phyloP scores from a whole-genome alignment of 1,140 invertebrate species.

The Cataglyphis hispanica region DNA sequence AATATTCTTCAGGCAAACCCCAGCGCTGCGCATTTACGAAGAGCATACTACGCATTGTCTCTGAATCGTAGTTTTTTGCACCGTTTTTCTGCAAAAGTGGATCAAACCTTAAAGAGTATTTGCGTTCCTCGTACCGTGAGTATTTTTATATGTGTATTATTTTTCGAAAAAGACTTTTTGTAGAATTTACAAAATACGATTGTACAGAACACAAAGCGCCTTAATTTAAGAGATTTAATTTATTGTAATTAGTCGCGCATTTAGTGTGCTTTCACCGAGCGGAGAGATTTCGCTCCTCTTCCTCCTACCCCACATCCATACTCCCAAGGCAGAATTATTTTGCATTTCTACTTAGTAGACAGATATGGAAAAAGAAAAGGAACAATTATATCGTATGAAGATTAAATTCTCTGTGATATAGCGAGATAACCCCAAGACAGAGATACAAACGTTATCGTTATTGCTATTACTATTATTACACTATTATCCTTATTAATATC shows the following conservation, averaged over 20 bases:
- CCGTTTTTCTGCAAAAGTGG: conserved; percentile 56
- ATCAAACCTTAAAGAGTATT: conserved; percentile 72
- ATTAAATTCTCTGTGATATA: conserved; percentile 83
- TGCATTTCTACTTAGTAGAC: conserved; percentile 58
- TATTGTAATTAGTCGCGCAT: conserved; percentile 81
- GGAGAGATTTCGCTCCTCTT: conserved; percentile 11
- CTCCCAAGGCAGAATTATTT: conserved; percentile 9
- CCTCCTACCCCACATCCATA: neutral
- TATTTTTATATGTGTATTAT: conserved; percentile 83
- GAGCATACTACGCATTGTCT: conserved; percentile 42
- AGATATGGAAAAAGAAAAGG: conserved; percentile 21
- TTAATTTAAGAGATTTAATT: conserved; percentile 82
- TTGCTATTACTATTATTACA: conserved; percentile 70
- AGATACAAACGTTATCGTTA: conserved; percentile 78
- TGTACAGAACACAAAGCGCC: conserved; percentile 77
- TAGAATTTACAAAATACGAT: conserved; percentile 73
- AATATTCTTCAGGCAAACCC: conserved; percentile 57
- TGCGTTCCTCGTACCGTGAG: conserved; percentile 79
- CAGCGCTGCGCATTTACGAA: conserved; percentile 29
- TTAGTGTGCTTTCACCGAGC: conserved; percentile 72
- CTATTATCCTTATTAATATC: conserved; percentile 72
- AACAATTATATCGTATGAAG: conserved; percentile 62
- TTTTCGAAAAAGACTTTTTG: conserved; percentile 78
- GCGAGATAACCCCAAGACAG: conserved; percentile 79
- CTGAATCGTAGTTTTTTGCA: conserved; percentile 67